These are phyloP conservation scores for Neomonachus schauinslandi DNA, from an alignment of 2,113 vertebrate genomes.

Conservation along the genomic window DNA sequence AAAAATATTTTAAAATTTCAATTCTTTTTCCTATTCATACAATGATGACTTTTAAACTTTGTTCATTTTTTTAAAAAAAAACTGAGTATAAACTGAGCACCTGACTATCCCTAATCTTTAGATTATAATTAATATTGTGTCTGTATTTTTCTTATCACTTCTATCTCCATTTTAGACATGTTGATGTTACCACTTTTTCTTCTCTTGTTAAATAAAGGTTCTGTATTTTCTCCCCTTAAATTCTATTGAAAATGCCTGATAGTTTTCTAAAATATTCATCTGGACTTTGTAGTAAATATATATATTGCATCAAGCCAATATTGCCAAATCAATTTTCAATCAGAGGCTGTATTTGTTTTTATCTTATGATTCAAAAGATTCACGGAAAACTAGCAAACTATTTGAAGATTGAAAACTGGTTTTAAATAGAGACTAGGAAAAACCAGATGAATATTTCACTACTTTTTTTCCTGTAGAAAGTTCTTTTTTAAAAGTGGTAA, in stretches of 20 bases:
- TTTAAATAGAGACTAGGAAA: not conserved
- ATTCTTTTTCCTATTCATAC: not conserved
- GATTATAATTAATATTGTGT: not conserved
- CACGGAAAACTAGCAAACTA: not conserved
- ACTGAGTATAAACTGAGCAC: not conserved
- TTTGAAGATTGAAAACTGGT: not conserved
- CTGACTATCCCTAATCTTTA: not conserved
- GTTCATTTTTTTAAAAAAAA: not conserved
- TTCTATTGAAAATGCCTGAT: not conserved
- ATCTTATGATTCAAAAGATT: constrained; percentile 22
- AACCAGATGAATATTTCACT: not conserved
- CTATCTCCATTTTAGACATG: not conserved
- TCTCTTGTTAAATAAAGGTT: not conserved
- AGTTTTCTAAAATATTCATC: not conserved
- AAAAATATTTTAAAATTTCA: not conserved
- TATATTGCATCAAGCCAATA: not conserved
- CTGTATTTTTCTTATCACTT: not conserved
- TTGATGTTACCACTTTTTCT: not conserved
- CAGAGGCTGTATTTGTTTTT: not conserved
- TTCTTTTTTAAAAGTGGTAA: not conserved
- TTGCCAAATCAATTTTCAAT: constrained; percentile 40
- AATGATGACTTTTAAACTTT: not conserved
- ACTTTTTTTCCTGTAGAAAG: not conserved
- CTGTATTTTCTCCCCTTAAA: not conserved
- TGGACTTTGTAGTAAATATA: not conserved